These are phyloP conservation scores for Dasysyrphus tricinctus DNA, from an alignment of 2,888 invertebrate genomes.

Conservation along the genomic window DNA sequence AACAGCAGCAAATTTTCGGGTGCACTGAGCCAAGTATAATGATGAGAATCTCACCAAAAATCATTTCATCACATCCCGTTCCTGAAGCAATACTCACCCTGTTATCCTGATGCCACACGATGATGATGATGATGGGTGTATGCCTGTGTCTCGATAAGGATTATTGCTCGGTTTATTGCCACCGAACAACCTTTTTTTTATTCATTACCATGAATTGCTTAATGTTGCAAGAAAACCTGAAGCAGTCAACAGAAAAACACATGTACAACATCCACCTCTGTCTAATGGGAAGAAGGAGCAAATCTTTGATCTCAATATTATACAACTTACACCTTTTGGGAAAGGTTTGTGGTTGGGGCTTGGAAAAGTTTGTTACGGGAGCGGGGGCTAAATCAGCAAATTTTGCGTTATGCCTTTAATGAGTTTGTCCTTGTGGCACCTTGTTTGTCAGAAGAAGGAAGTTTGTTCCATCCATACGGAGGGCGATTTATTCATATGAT, in stretches of 20 bases:
- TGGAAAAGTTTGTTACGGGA: background rate
- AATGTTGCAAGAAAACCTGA: conserved; percentile 73
- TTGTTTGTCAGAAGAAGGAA: conserved; percentile 61
- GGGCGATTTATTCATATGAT: conserved; percentile 11
- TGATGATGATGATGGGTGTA: conserved; percentile 34
- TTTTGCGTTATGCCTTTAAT: conserved; percentile 73
- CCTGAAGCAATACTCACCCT: background rate
- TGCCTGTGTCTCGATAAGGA: conserved; percentile 68
- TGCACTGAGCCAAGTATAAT: conserved; percentile 73
- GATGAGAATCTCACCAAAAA: conserved; percentile 73
- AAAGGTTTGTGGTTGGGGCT: background rate
- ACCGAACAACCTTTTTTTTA: conserved; percentile 69
- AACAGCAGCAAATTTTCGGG: conserved; percentile 51
- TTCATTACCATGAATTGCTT: conserved; percentile 74
- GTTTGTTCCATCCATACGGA: conserved; percentile 2
- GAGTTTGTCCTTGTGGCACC: conserved; percentile 70
- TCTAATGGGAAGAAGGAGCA: conserved; percentile 1
- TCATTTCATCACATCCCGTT: conserved; percentile 69
- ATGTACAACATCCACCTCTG: conserved; percentile 50
- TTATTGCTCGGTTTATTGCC: conserved; percentile 75
- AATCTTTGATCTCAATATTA: conserved; percentile 69
- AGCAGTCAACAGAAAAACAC: conserved; percentile 61
- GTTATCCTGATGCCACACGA: conserved; percentile 43
- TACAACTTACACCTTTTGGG: conserved; percentile 57
- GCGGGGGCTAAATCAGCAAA: conserved; percentile 65